Percentiles rank a stretch among this genome's conserved stretches.
Evolutionary conservation across 2,888 invertebrate genomes (phyloP).

Genomic region (Macrosoma leucophasiata): DNA sequence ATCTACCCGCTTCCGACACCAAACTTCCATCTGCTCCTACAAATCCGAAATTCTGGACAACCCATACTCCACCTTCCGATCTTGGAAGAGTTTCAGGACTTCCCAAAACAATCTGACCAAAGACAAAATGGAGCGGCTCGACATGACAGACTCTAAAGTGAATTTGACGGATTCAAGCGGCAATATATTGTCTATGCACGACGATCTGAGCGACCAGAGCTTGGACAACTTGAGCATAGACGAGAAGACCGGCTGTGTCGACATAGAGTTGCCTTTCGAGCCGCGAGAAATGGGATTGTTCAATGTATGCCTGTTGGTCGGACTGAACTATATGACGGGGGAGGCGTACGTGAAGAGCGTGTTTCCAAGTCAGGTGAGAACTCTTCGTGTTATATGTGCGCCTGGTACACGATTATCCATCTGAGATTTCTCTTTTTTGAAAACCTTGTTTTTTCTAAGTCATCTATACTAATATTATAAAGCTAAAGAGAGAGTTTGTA

Average conservation of each 20-base stretch:
- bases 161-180: slow-evolving; percentile 52
- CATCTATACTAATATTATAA: too few species aligned
- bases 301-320: slow-evolving; percentile 81
- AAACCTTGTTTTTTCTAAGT: too few species aligned
- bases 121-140: slow-evolving; percentile 37
- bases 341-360: slow-evolving; percentile 82
- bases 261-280: slow-evolving; percentile 53
- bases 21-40: slow-evolving; percentile 60
- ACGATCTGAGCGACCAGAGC: slow-evolving; percentile 35
- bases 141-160: slow-evolving; percentile 45
- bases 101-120: slow-evolving; percentile 51
- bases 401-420: not conserved
- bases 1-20: slow-evolving; percentile 44
- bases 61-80: slow-evolving; percentile 60
- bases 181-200: slow-evolving; percentile 46
- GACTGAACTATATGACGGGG: slow-evolving; percentile 78
- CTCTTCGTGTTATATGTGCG: slow-evolving; percentile 9
- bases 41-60: slow-evolving; percentile 52
- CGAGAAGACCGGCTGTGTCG: slow-evolving; percentile 60
- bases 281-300: slow-evolving; percentile 72
- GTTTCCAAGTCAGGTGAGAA: slow-evolving; percentile 79
- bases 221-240: slow-evolving; percentile 53
- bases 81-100: slow-evolving; percentile 65
- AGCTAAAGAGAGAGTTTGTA: too few species aligned
- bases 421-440: too few species aligned